These are phyloP conservation scores for Sarotherodon lohbergeri DNA, from an alignment of 2,113 vertebrate genomes.

Conservation along the genomic window DNA sequence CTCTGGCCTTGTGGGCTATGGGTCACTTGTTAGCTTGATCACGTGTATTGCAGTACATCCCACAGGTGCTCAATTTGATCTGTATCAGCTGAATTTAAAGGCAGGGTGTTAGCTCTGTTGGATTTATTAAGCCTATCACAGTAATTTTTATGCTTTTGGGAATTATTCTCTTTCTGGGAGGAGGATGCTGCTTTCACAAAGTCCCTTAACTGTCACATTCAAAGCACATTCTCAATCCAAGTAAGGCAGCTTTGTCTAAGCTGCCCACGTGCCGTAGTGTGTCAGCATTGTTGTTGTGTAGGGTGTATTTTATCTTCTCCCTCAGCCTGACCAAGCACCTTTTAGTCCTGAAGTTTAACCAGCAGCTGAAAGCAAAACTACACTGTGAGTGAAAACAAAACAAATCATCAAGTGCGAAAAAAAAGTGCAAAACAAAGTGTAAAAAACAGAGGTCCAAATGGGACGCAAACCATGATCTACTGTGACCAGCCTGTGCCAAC, in stretches of 20 bases:
- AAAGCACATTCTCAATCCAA: neutral
- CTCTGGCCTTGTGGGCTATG: neutral
- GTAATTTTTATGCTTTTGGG: neutral
- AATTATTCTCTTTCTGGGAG: neutral
- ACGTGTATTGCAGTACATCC: neutral
- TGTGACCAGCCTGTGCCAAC: neutral
- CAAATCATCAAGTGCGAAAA: neutral
- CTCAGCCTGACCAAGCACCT: neutral
- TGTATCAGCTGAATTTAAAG: neutral
- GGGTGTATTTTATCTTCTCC: neutral
- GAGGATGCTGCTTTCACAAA: neutral
- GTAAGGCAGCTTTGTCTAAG: neutral
- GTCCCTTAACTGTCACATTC: neutral
- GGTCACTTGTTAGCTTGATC: neutral
- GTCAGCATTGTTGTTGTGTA: neutral
- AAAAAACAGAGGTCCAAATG: neutral
- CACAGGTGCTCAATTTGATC: neutral
- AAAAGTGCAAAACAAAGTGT: neutral
- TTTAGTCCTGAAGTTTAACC: neutral
- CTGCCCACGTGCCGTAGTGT: neutral
- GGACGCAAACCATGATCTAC: neutral
- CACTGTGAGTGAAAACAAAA: neutral
- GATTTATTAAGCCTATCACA: neutral
- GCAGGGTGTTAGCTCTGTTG: neutral
- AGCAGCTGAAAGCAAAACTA: neutral